phyloP scores from a whole-genome alignment of 1,140 invertebrate species.

The Panulirus ornatus region DNA sequence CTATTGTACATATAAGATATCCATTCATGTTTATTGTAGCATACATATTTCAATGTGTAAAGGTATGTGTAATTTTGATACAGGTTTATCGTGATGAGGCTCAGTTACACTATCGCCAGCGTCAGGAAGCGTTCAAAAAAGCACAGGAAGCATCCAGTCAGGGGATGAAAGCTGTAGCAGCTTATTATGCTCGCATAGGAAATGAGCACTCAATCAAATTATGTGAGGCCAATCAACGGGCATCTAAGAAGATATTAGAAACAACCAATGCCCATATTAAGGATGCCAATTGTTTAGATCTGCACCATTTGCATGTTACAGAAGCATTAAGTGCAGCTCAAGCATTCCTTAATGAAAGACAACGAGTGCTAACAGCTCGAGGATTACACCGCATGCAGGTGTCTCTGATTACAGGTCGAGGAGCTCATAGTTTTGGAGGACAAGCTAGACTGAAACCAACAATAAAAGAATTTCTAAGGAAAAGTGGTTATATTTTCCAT shows the following conservation, averaged over 20 bases:
- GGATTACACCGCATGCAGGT: constrained; percentile 48
- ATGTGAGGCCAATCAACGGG: constrained; percentile 60
- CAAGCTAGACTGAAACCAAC: constrained; percentile 55
- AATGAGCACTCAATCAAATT: constrained; percentile 52
- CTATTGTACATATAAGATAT: no score
- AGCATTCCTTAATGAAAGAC: constrained; percentile 53
- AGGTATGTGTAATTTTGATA: no score
- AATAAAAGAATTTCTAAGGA: constrained; percentile 53
- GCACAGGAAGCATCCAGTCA: constrained; percentile 55
- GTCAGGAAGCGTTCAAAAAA: constrained; percentile 59
- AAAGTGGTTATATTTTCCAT: constrained; percentile 42
- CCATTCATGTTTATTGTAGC: no score
- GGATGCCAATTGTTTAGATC: constrained; percentile 62
- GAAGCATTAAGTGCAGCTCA: constrained; percentile 59
- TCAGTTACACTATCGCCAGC: constrained; percentile 53
- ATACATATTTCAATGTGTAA: no score
- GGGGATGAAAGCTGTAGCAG: constrained; percentile 64
- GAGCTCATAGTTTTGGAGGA: constrained; percentile 56
- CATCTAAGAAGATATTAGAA: constrained; percentile 63
- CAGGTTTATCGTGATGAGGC: constrained; percentile 65
- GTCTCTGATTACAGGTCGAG: constrained; percentile 60
- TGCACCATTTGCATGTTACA: constrained; percentile 61
- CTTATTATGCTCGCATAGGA: constrained; percentile 61
- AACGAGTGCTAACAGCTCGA: constrained; percentile 37
- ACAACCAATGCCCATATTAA: constrained; percentile 46